A percentile compares a stretch with the other conserved stretches of the same genome.
Conservation (phyloP, 2,113 vertebrate genomes). For the Diglossa brunneiventris region DNA sequence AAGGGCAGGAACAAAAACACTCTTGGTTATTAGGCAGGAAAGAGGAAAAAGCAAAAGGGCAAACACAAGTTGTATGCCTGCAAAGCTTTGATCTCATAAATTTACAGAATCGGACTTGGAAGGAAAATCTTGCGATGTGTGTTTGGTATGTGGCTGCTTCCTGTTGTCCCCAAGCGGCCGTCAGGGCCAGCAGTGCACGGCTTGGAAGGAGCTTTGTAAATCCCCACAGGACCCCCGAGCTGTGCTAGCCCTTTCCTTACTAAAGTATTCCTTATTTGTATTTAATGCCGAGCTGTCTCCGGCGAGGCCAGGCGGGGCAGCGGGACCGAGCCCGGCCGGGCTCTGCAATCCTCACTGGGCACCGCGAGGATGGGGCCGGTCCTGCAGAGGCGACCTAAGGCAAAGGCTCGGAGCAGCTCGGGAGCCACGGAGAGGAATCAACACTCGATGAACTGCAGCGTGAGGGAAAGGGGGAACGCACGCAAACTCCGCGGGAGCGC, state of each 20-base stretch:
- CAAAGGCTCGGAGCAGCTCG: accelerated
- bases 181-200: accelerated
- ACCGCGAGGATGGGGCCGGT: accelerated
- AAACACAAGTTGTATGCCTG: background rate
- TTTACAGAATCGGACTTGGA: background rate
- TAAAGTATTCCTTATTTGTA: background rate
- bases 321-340: accelerated
- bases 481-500: background rate
- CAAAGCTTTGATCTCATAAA: background rate
- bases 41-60: background rate
- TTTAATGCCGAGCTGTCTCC: accelerated
- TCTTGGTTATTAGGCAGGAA: background rate
- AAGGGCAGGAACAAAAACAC: background rate
- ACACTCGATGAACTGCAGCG: accelerated
- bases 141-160: background rate
- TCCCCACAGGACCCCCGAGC: accelerated
- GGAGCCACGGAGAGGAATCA: no score
- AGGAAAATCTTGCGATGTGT: background rate
- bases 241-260: accelerated
- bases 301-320: accelerated
- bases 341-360: accelerated
- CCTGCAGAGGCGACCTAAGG: accelerated
- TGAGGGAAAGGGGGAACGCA: background rate
- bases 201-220: background rate
- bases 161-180: background rate